Evolutionary conservation across 1,140 invertebrate genomes (phyloP), one percentile per base, ranked within the genome.

Genomic region (Drosophila neocordata): DNA sequence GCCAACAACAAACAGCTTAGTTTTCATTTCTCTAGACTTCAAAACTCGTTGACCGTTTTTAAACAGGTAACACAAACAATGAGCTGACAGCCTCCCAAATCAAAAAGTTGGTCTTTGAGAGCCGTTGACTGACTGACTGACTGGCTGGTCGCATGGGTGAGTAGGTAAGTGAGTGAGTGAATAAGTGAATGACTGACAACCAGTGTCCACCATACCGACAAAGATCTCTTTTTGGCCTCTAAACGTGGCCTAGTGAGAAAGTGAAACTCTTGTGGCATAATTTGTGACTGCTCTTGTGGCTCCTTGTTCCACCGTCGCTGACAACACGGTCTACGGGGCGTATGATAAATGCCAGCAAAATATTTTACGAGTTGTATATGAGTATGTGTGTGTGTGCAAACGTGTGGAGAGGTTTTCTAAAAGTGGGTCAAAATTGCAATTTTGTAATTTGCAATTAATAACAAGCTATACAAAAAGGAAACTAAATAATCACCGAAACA

Each of bases 361-460:
- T 76, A 75, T 69, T 76, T 75, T 44, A 56, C 71, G 51, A 68
- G 71, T 57, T 68, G 13, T 31, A 20, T 31, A 15, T 51, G 18
- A 15, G 51, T 24, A 22, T 15, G 8, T 15, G 15, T 15, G n/a
- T 13, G n/a, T 41, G 0, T 31, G 6, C 5, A 31, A 6, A 31
- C 6, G 5, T 31, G 27, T 31, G 27, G 27, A 31, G 27, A 6
- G 27, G 27, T 31, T 31, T 31, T 37, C 22, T 9, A 37, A 72
- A 85, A 85, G 82, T 85, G 78, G 82, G 82, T 85, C 82, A 72
- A 65, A 44, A 37, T 65, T 85, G 82, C 82, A 85, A 80, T 76
- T 76, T 76, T 76, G 73, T 76, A 76, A 76, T 85, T 88, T 87
- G 75, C 75, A 78, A 85, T 87, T 85, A 82, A 87, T 85, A 77